These are phyloP conservation scores for Sardinella longiceps DNA, from an alignment of 2,797 vertebrate genomes.

Conservation along the genomic window DNA sequence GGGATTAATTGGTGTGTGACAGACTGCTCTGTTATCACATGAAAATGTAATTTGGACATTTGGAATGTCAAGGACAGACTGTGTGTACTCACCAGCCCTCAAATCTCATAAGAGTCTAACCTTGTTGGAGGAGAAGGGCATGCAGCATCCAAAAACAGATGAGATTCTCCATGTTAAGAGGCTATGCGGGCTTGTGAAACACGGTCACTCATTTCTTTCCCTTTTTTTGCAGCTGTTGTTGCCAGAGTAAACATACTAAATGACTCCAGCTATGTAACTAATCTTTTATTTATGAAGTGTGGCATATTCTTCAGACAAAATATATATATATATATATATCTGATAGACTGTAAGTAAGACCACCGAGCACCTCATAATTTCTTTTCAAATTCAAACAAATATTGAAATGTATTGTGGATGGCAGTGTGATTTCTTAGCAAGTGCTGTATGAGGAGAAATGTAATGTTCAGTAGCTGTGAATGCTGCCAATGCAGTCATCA, in stretches of 20 bases:
- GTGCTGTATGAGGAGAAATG: neutral
- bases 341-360: neutral
- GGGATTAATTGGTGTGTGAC: constrained; percentile 11
- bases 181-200: too few species aligned
- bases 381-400: neutral
- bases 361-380: neutral
- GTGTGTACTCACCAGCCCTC: neutral
- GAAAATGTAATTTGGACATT: neutral
- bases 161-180: neutral
- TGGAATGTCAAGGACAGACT: neutral
- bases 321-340: too few species aligned
- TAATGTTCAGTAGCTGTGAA: neutral
- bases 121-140: neutral
- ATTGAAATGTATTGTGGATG: neutral
- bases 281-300: neutral
- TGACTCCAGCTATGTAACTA: neutral
- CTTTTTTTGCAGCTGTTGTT: neutral
- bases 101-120: neutral
- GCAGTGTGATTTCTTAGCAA: neutral
- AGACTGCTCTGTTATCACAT: neutral
- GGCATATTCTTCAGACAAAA: too few species aligned
- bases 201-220: neutral
- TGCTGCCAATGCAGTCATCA: neutral
- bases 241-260: neutral
- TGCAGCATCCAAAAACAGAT: too few species aligned